Conservation (phyloP, 2,888 invertebrate species). For the Zaprionus bogoriensis region DNA sequence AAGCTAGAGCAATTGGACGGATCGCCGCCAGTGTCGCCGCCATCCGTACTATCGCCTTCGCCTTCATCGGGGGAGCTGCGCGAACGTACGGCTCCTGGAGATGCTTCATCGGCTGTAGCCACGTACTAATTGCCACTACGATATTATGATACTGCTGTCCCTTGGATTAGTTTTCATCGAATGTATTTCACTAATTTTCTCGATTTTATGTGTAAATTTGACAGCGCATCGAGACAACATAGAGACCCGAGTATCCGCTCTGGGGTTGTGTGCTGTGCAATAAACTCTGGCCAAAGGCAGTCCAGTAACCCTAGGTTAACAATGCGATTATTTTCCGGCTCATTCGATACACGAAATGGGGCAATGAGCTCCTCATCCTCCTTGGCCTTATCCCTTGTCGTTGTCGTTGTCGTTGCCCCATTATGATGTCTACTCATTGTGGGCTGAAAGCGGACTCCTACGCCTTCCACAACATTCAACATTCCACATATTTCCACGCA, state of each 20-base stretch:
- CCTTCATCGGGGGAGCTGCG: conserved; percentile 45
- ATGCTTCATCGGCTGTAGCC: conserved; percentile 42
- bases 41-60: conserved; percentile 27
- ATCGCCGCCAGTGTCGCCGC: conserved; percentile 29
- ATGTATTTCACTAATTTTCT: conserved; percentile 12
- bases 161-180: conserved; percentile 2
- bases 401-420: too few species aligned
- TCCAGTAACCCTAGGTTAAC: conserved; percentile 1
- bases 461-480: conserved; percentile 23
- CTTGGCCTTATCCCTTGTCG: conserved; percentile 25
- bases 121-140: conserved; percentile 24
- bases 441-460: conserved; percentile 33
- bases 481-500: conserved; percentile 16
- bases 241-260: neutral
- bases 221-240: conserved; percentile 5
- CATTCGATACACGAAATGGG: conserved; percentile 8
- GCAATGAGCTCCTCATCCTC: conserved; percentile 2
- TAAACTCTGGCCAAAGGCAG: conserved; percentile 7
- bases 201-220: conserved; percentile 11
- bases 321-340: conserved; percentile 2
- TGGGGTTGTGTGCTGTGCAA: conserved; percentile 1
- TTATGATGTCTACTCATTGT: conserved; percentile 3
- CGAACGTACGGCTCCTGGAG: conserved; percentile 52
- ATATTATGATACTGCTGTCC: too few species aligned
- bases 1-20: conserved; percentile 61